Conservation (phyloP, 2,888 invertebrate species). For the Deilephila elpenor region DNA sequence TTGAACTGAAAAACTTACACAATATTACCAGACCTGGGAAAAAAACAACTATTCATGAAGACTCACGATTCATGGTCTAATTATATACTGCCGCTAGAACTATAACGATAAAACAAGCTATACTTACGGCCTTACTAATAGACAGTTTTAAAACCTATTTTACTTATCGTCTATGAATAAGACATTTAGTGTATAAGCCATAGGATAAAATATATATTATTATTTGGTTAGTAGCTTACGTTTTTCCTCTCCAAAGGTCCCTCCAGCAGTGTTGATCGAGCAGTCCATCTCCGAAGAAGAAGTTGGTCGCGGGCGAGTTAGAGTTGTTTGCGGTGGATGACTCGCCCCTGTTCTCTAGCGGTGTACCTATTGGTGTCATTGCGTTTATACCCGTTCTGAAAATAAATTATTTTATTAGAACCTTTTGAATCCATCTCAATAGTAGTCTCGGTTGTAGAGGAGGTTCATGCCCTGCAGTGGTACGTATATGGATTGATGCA, state of each 20-base stretch:
- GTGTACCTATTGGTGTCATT: constrained; percentile 66
- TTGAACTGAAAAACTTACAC: no score
- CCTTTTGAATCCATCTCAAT: no score
- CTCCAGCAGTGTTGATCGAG: constrained; percentile 70
- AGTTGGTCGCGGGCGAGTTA: constrained; percentile 47
- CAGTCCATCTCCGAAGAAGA: constrained; percentile 66
- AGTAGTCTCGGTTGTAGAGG: no score
- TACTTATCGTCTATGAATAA: no score
- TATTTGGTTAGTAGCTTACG: constrained; percentile 53
- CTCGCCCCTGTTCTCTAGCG: constrained; percentile 54
- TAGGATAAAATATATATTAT: neutral
- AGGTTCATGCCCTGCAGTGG: no score
- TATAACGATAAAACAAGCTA: neutral
- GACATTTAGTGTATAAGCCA: neutral
- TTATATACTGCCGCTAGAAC: neutral
- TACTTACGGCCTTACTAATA: no score
- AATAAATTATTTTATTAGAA: constrained; percentile 8
- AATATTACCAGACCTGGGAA: no score
- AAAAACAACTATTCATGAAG: no score
- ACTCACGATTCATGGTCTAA: no score
- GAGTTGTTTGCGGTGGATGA: constrained; percentile 41
- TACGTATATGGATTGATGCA: no score
- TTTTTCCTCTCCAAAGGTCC: constrained; percentile 73
- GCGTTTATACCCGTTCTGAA: constrained; percentile 64
- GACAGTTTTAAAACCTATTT: no score